Conservation (phyloP, 2,888 invertebrate species). For the Lithophane ornitopus region DNA sequence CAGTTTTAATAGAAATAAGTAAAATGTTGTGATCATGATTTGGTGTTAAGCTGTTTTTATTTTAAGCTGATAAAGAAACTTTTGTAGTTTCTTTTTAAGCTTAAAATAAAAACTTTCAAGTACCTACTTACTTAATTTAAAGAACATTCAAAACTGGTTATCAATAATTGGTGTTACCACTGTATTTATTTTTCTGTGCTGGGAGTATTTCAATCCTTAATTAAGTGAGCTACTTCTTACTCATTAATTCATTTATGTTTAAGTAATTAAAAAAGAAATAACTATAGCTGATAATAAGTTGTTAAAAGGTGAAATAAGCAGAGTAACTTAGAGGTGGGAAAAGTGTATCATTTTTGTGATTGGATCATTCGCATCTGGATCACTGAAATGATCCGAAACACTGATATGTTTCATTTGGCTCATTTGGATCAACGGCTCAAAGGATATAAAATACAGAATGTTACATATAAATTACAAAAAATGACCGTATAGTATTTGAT, state of each 20-base stretch:
- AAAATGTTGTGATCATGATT: neutral
- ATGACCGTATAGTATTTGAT: no score
- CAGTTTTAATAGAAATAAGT: slow-evolving; percentile 24
- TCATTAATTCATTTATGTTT: neutral
- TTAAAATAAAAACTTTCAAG: neutral
- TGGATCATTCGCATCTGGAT: no score
- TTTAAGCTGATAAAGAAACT: no score
- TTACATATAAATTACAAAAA: no score
- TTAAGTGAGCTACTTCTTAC: neutral
- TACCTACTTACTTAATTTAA: neutral
- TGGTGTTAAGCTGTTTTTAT: no score
- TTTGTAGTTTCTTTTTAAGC: neutral
- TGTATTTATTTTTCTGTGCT: neutral
- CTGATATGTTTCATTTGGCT: no score
- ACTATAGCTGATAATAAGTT: neutral
- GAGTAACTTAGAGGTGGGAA: no score
- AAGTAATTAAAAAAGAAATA: neutral
- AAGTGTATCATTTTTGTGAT: no score
- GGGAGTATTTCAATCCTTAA: neutral
- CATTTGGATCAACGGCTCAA: no score
- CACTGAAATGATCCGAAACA: no score
- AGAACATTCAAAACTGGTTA: neutral
- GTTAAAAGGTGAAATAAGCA: neutral
- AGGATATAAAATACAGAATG: no score
- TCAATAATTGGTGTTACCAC: slow-evolving; percentile 4